Percentiles rank a stretch among this genome's conserved stretches.
Conservation (phyloP, 2,113 vertebrate species). For the Lophius piscatorius region DNA sequence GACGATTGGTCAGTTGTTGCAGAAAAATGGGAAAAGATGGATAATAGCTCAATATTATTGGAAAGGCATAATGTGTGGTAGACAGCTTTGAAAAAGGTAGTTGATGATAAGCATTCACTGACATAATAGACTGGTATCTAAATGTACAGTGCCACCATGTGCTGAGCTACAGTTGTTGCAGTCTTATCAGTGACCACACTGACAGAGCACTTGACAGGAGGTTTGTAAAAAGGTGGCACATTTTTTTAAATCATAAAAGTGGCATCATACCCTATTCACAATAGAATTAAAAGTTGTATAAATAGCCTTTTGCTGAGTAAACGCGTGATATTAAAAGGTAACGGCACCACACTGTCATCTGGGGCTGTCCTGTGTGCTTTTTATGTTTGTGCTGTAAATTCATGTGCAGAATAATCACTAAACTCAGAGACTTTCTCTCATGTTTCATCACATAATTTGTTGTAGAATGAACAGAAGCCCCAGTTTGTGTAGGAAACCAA, state of each 20-base stretch:
- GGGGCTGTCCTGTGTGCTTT: conserved; percentile 1
- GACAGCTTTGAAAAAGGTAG: background rate
- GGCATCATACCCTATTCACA: background rate
- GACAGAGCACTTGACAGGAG: conserved; percentile 2
- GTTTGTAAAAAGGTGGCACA: conserved; percentile 14
- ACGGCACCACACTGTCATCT: background rate
- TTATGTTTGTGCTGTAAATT: conserved; percentile 35
- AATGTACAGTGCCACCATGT: conserved; percentile 71
- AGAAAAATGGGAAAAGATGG: background rate
- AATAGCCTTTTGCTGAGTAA: conserved; percentile 1
- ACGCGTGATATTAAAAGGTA: conserved; percentile 2
- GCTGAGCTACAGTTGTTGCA: conserved; percentile 53
- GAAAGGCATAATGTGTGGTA: background rate
- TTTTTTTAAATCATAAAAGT: conserved; percentile 19
- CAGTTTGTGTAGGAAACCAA: conserved; percentile 20
- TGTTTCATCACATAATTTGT: conserved; percentile 35
- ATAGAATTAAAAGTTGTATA: conserved; percentile 1
- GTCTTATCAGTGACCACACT: background rate
- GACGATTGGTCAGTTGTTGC: background rate
- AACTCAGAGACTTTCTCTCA: conserved; percentile 1
- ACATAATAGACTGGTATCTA: conserved; percentile 47
- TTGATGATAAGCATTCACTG: conserved; percentile 23
- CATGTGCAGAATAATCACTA: background rate
- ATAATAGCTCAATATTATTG: background rate
- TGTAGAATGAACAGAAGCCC: conserved; percentile 42